A percentile compares a stretch with the other conserved stretches of the same genome.
Evolutionary conservation across 2,888 invertebrate species (phyloP).

Genomic region (Tridacna gigas): DNA sequence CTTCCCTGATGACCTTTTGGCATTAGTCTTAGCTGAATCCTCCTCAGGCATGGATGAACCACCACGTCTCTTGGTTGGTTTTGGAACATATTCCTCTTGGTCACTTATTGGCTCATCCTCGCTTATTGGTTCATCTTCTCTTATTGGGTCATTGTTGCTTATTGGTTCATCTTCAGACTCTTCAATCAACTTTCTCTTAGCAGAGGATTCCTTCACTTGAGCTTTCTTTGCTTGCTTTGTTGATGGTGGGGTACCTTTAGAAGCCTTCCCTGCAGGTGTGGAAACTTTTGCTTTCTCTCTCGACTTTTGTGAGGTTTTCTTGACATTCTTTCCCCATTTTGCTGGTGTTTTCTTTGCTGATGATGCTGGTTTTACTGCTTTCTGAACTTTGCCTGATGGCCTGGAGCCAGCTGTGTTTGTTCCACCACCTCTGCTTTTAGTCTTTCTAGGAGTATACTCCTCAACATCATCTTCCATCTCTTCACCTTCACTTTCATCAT

Average conservation of each 20-base stretch:
- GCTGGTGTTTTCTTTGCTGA: constrained; percentile 11
- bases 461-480: constrained; percentile 19
- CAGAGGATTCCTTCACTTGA: background rate
- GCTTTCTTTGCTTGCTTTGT: background rate
- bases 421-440: constrained; percentile 25
- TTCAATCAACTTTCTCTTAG: constrained; percentile 6
- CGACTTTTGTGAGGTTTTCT: constrained; percentile 19
- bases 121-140: constrained; percentile 12
- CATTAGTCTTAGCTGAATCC: too few relatives aligned
- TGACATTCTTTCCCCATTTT: background rate
- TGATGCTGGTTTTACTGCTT: constrained; percentile 2
- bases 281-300: background rate
- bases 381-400: background rate
- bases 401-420: background rate
- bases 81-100: constrained; percentile 40
- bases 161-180: constrained; percentile 30
- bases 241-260: background rate
- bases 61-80: constrained; percentile 41
- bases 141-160: background rate
- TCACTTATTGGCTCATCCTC: constrained; percentile 27
- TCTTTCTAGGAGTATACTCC: constrained; percentile 26
- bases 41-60: background rate
- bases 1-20: constrained; percentile 4
- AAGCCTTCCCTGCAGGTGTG: constrained; percentile 17
- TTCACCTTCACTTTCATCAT: constrained; percentile 18